Percentiles rank a stretch among this genome's conserved stretches.
Conservation (phyloP, 2,113 vertebrate species). For the Monarcha castaneiventris region DNA sequence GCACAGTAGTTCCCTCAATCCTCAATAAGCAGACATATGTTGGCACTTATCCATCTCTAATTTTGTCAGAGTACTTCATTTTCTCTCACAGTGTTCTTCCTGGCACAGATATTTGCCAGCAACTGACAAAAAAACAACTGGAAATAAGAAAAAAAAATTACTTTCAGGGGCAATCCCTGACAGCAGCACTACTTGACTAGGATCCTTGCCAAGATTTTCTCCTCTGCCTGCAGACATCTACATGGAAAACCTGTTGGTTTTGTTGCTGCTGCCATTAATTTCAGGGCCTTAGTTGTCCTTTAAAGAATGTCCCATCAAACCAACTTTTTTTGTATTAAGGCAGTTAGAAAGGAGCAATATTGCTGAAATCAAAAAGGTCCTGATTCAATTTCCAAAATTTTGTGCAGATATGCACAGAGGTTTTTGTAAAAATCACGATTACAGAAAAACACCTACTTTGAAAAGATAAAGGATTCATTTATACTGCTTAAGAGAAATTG, state of each 20-base stretch:
- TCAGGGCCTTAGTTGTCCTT: not conserved
- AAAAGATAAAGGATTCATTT: not conserved
- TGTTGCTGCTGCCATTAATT: not conserved
- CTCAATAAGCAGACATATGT: constrained; percentile 16
- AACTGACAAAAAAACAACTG: constrained; percentile 7
- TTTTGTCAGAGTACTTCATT: constrained; percentile 29
- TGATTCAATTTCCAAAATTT: not conserved
- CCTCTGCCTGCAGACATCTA: not conserved
- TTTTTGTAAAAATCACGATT: not conserved
- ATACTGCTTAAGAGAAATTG: not conserved
- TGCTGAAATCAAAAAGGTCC: not conserved
- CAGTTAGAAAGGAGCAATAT: not conserved
- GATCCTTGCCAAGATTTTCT: constrained; percentile 1
- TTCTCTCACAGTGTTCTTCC: constrained; percentile 11
- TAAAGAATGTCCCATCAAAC: not conserved
- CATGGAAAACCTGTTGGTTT: not conserved
- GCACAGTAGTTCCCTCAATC: not conserved
- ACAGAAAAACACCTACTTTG: not conserved
- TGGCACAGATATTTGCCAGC: constrained; percentile 9
- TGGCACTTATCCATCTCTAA: constrained; percentile 9
- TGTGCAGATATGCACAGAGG: not conserved
- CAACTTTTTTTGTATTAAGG: not conserved
- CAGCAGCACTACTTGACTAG: not conserved
- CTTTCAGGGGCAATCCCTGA: not conserved
- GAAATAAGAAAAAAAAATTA: not conserved